phyloP scores from a whole-genome alignment of 2,888 invertebrate genomes.

The Pseudanteris insignis region DNA sequence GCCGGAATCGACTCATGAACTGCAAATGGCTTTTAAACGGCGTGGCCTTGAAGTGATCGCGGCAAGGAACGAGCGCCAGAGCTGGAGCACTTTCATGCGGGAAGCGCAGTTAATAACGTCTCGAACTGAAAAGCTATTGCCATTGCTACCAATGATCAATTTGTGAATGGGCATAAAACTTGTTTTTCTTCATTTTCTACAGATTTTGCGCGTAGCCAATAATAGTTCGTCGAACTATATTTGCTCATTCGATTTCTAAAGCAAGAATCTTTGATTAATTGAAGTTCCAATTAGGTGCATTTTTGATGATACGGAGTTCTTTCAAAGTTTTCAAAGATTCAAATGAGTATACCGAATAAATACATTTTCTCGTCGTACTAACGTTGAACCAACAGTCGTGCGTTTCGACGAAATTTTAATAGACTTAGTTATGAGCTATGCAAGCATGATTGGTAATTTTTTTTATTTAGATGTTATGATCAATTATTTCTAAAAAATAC shows the following conservation, averaged over 20 bases:
- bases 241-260: background rate
- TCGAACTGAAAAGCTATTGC: conserved; percentile 12
- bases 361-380: too few relatives aligned
- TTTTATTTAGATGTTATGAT: too few relatives aligned
- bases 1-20: conserved; percentile 2
- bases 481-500: too few relatives aligned
- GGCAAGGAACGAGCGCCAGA: conserved; percentile 1
- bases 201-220: background rate
- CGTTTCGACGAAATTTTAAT: too few relatives aligned
- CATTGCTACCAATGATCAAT: conserved; percentile 24
- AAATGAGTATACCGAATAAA: too few relatives aligned
- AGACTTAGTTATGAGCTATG: too few relatives aligned
- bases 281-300: too few relatives aligned
- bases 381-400: too few relatives aligned
- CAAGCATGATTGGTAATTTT: too few relatives aligned
- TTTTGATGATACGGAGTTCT: too few relatives aligned
- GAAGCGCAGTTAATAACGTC: conserved; percentile 17
- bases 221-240: background rate
- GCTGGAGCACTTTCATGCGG: conserved; percentile 7
- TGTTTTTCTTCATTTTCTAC: conserved; percentile 2
- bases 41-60: conserved; percentile 10
- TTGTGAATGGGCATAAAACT: conserved; percentile 10
- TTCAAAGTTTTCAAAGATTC: too few relatives aligned
- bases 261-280: too few relatives aligned
- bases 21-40: conserved; percentile 21